Conservation (phyloP, 2,113 vertebrate species). For the Meleagris gallopavo region DNA sequence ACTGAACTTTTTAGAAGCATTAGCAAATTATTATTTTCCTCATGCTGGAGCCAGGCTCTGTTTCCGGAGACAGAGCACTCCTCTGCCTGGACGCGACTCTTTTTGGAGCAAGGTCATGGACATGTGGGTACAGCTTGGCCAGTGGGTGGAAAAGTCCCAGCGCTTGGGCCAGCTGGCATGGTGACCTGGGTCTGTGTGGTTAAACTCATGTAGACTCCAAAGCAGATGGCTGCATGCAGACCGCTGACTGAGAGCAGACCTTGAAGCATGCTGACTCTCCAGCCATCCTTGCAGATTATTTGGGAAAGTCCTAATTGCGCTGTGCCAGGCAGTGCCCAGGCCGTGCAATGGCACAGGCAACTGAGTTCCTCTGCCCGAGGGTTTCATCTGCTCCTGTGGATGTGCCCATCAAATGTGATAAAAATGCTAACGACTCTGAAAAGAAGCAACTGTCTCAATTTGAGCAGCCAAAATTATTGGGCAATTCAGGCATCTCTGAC, state of each 20-base stretch:
- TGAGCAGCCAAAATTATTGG: background rate
- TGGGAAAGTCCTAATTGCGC: background rate
- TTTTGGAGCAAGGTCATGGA: rapidly evolving
- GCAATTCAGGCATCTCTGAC: background rate
- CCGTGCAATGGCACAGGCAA: background rate
- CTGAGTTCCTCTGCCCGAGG: background rate
- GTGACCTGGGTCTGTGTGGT: background rate
- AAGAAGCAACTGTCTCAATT: background rate
- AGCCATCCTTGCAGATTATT: background rate
- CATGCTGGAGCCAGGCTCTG: background rate
- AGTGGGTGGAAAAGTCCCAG: background rate
- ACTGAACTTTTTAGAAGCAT: background rate
- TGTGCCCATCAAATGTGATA: background rate
- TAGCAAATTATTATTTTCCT: background rate
- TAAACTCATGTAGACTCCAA: background rate
- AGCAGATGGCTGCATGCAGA: background rate
- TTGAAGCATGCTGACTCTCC: background rate
- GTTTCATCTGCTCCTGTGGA: background rate
- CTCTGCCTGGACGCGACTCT: background rate
- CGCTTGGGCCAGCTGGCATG: rapidly evolving
- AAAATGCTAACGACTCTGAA: background rate
- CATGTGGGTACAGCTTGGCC: background rate
- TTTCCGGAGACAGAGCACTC: background rate
- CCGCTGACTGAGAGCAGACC: background rate
- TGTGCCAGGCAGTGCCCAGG: rapidly evolving